Evolutionary conservation across 2,113 vertebrate genomes (phyloP), one percentile per base, ranked within the genome.

Genomic region (Hydrochoerus hydrochaeris): DNA sequence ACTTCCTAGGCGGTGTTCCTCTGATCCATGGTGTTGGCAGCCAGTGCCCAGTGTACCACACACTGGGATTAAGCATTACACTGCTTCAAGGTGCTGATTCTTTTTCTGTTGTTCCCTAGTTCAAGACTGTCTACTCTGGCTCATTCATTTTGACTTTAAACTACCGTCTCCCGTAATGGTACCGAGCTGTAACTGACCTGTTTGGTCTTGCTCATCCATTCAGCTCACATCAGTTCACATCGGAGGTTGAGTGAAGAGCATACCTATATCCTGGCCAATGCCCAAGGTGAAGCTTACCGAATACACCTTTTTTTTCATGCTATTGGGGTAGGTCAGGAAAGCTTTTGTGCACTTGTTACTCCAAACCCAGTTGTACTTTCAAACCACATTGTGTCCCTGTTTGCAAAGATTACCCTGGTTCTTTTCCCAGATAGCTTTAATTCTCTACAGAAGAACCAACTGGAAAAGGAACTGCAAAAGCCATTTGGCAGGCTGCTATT

Each of bases 401-500:
- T 85, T 96, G 3, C 82, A 87, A 94, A 90, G 91, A 94, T 94
- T 67, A 54, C 35, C 38, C 92, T 89, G 88, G 49, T 96, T 88
- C 67, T n/a, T 75, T 98, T 95, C 83, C 94, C 81, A 85, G 57
- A 20, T 7, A 97, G 85, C 94, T 97, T 96, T 97, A 97, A 98
- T 96, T 97, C 97, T 97, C 73, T 87, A 92, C 71, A 90, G 94
- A 97, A 28, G 0, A 83, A 80, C 94, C 95, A 97, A 57, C 96
- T 92, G 46, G 91, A 95, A 93, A 95, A 69, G 94, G 87, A 98
- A 80, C 60, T 97, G 57, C 95, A 97, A 98, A 98, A 97, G 90
- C 57, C 92, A 62, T 71, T 97, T 97, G 95, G 95, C 97, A 97
- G 95, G 93, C 95, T 96, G 97, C 97, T 97, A 58, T 75, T 97